Evolutionary conservation across 2,113 vertebrate genomes (phyloP).

Genomic region (Phaethon lepturus): DNA sequence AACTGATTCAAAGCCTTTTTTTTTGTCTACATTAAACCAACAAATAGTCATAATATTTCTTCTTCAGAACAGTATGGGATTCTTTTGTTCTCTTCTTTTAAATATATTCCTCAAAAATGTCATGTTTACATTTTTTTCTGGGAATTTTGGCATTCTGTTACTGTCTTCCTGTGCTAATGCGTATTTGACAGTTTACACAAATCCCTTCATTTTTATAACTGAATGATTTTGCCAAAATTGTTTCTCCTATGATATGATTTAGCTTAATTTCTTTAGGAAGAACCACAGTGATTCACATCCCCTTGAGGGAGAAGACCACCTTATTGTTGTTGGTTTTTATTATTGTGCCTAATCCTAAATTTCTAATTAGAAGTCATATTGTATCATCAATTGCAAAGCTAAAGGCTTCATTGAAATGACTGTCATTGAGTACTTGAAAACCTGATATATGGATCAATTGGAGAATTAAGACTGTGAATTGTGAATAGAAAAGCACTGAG

Average conservation of each 20-base stretch:
- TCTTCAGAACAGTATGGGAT: background rate
- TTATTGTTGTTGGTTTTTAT: background rate
- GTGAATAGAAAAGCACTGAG: background rate
- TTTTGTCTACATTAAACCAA: background rate
- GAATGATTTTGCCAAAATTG: background rate
- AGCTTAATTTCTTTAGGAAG: background rate
- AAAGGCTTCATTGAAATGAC: background rate
- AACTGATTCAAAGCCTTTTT: background rate
- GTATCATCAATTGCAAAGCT: rapidly evolving
- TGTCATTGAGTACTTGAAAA: background rate
- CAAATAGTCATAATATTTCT: background rate
- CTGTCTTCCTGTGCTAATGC: background rate
- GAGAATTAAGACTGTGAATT: background rate
- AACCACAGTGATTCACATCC: background rate
- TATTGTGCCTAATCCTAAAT: background rate
- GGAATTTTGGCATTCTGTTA: background rate
- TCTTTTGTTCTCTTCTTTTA: background rate
- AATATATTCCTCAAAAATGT: background rate
- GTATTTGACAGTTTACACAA: background rate
- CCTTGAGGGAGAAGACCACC: background rate
- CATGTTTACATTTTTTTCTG: background rate
- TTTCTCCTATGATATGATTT: background rate
- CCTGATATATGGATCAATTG: background rate
- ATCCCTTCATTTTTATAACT: background rate
- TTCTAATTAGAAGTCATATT: background rate